Percentiles rank a stretch among this genome's conserved stretches.
These are phyloP conservation scores for Perccottus glenii DNA, from an alignment of 2,113 vertebrate species.

Conservation along the genomic window DNA sequence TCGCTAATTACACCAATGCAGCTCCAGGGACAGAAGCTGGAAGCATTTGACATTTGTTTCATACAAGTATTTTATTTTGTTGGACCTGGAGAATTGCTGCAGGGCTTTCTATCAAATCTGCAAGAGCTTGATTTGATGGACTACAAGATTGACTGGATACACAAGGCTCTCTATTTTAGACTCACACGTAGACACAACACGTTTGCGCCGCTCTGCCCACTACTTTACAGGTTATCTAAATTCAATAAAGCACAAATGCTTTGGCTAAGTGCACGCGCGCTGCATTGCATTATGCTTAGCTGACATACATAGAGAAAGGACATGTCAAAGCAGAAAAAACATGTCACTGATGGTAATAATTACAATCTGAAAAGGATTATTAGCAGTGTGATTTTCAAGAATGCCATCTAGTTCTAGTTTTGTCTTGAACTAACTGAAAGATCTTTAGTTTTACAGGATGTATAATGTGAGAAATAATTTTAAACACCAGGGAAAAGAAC, in stretches of 20 bases:
- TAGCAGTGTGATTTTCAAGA: constrained; percentile 17
- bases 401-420: neutral
- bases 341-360: neutral
- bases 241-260: constrained; percentile 68
- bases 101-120: constrained; percentile 35
- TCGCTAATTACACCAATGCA: constrained; percentile 76
- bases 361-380: constrained; percentile 19
- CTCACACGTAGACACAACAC: constrained; percentile 33
- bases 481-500: constrained; percentile 52
- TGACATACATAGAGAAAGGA: constrained; percentile 27
- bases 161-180: constrained; percentile 15
- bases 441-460: constrained; percentile 12
- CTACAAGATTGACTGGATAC: constrained; percentile 9
- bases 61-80: constrained; percentile 65
- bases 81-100: constrained; percentile 33
- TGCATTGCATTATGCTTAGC: constrained; percentile 57
- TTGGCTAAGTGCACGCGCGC: constrained; percentile 64
- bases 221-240: constrained; percentile 66
- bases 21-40: constrained; percentile 66
- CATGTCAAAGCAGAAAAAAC: constrained; percentile 30
- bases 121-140: constrained; percentile 43
- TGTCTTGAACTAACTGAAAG: constrained; percentile 13
- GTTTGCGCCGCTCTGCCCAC: constrained; percentile 42
- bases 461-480: constrained; percentile 24
- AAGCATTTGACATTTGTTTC: constrained; percentile 65